These are phyloP conservation scores for Apostichopus californicus DNA, from an alignment of 35 echinoderm and acorn worm species.

Conservation along the genomic window DNA sequence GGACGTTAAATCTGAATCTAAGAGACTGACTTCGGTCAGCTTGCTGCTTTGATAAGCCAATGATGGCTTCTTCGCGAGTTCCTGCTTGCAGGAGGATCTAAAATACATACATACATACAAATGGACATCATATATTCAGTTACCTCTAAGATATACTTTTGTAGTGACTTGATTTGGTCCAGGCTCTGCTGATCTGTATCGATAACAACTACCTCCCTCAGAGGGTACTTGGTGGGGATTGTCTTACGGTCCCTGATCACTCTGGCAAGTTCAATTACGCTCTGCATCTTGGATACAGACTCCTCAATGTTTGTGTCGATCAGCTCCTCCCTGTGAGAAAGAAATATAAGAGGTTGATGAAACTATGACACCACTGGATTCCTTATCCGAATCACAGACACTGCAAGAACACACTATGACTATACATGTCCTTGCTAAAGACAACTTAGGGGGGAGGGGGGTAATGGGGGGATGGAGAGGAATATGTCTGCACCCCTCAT, in stretches of 20 bases:
- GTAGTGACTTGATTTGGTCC: slow-evolving; percentile 79
- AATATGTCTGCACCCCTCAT: not conserved
- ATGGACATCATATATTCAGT: no score
- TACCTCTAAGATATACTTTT: slow-evolving; percentile 96
- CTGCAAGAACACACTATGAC: not conserved
- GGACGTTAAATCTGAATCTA: no score
- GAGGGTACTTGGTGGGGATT: slow-evolving; percentile 95
- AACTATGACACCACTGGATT: not conserved
- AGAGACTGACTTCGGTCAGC: no score
- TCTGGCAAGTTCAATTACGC: slow-evolving; percentile 87
- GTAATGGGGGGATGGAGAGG: not conserved
- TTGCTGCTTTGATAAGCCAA: no score
- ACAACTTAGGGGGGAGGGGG: no score
- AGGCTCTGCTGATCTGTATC: slow-evolving; percentile 75
- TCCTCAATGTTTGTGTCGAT: slow-evolving; percentile 84
- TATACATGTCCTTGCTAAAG: not conserved
- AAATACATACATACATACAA: no score
- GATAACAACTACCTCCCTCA: slow-evolving; percentile 90
- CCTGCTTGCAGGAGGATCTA: no score
- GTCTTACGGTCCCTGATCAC: slow-evolving; percentile 89
- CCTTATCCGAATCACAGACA: not conserved
- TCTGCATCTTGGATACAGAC: slow-evolving; percentile 91
- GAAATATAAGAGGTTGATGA: not conserved
- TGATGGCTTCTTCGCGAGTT: no score
- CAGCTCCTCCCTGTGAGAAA: slow-evolving; percentile 76